Evolutionary conservation across 2,113 vertebrate genomes (phyloP).

Genomic region (Lepus americanus): DNA sequence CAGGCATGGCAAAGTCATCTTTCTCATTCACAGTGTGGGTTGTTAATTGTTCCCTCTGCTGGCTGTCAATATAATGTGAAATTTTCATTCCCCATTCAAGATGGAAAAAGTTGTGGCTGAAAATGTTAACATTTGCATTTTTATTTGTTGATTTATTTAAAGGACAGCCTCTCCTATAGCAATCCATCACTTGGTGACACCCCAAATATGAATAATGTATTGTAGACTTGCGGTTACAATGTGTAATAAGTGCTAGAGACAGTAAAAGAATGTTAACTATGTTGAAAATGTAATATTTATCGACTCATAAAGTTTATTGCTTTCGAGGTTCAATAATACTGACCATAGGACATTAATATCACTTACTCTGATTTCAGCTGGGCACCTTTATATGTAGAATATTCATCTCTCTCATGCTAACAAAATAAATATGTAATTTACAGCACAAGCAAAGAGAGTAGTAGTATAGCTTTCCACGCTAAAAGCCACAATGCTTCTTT

Average conservation of each 20-base stretch:
- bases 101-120: conserved; percentile 91
- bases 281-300: conserved; percentile 93
- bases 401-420: conserved; percentile 86
- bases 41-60: conserved; percentile 92
- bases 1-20: conserved; percentile 88
- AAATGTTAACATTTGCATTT: conserved; percentile 95
- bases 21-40: conserved; percentile 87
- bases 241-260: conserved; percentile 91
- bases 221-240: conserved; percentile 91
- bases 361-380: conserved; percentile 90
- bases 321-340: conserved; percentile 92
- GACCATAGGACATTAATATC: conserved; percentile 92
- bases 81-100: conserved; percentile 91
- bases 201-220: conserved; percentile 94
- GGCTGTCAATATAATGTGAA: conserved; percentile 90
- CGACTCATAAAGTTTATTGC: conserved; percentile 90
- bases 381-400: conserved; percentile 88
- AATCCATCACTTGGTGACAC: conserved; percentile 92
- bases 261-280: conserved; percentile 91
- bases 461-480: conserved; percentile 78
- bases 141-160: conserved; percentile 95
- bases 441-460: conserved; percentile 74
- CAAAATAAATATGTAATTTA: conserved; percentile 89
- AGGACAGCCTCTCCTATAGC: conserved; percentile 91
- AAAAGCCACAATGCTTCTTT: conserved; percentile 62